phyloP scores from a whole-genome alignment of 1,140 invertebrate genomes.

The Seison nebaliae region DNA sequence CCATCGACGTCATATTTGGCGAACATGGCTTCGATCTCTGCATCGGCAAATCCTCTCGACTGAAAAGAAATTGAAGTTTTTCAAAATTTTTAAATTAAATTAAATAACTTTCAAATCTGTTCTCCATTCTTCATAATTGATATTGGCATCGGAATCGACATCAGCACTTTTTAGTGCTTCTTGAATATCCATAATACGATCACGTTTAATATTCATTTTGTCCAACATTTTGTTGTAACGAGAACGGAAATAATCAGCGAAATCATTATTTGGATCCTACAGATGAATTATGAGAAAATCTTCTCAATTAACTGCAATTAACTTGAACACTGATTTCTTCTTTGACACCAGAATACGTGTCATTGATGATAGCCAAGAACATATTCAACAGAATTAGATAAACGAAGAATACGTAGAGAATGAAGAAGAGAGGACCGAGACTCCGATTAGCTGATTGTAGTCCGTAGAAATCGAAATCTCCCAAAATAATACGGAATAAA shows the following conservation, averaged over 20 bases:
- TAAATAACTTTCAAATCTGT: slow-evolving; percentile 4
- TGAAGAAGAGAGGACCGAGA: slow-evolving; percentile 41
- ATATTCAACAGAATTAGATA: slow-evolving; percentile 46
- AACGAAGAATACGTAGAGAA: slow-evolving; percentile 41
- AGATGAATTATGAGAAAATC: slow-evolving; percentile 5
- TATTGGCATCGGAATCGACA: slow-evolving; percentile 6
- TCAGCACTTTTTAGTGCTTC: slow-evolving; percentile 22
- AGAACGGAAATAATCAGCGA: slow-evolving; percentile 20
- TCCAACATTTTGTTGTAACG: slow-evolving; percentile 23
- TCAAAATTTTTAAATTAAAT: not conserved
- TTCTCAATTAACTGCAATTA: slow-evolving; percentile 3
- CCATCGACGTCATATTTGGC: slow-evolving; percentile 37
- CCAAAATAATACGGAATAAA: slow-evolving; percentile 39
- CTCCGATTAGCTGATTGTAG: slow-evolving; percentile 38
- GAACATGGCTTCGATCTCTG: slow-evolving; percentile 43
- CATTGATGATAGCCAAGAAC: slow-evolving; percentile 46
- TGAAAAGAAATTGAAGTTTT: not conserved
- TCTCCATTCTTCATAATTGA: slow-evolving; percentile 10
- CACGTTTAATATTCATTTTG: slow-evolving; percentile 21
- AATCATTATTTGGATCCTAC: slow-evolving; percentile 23
- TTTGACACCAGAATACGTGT: slow-evolving; percentile 34
- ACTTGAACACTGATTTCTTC: slow-evolving; percentile 10
- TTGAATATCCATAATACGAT: slow-evolving; percentile 29
- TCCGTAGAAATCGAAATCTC: slow-evolving; percentile 40
- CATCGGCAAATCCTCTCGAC: slow-evolving; percentile 35